Percentiles rank a stretch among this genome's conserved stretches.
Conservation (phyloP, 1,140 invertebrate genomes). For the Aphelenchoides fujianensis region DNA sequence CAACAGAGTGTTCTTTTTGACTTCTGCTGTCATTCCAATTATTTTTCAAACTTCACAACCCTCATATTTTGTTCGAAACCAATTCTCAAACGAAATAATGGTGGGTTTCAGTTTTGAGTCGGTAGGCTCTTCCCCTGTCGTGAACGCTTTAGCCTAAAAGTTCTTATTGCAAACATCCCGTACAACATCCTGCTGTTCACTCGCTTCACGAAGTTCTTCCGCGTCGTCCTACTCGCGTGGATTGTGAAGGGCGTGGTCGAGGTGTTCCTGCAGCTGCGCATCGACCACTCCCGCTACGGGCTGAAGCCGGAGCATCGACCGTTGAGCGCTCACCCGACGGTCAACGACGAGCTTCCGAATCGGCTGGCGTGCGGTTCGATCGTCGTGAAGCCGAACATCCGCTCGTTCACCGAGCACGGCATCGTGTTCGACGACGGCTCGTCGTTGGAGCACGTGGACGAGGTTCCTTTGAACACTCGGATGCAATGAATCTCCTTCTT, state of each 20-base stretch:
- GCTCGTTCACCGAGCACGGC: constrained; percentile 63
- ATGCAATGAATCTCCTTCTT: no score
- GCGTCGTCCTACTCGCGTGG: constrained; percentile 30
- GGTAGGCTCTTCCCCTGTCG: no score
- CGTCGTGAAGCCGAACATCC: constrained; percentile 63
- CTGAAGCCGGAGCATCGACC: constrained; percentile 64
- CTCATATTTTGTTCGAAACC: no score
- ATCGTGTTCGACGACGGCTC: constrained; percentile 63
- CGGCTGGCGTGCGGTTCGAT: constrained; percentile 66
- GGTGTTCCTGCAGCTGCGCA: constrained; percentile 56
- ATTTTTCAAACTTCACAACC: no score
- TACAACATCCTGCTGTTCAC: constrained; percentile 19
- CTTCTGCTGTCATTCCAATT: no score
- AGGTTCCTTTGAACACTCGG: constrained; percentile 47
- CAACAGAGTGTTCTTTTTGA: no score
- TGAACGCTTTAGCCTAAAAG: no score
- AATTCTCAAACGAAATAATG: no score
- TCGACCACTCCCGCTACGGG: constrained; percentile 65
- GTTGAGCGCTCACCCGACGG: constrained; percentile 65
- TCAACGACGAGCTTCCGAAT: constrained; percentile 68
- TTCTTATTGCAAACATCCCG: no score
- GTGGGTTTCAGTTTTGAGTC: no score
- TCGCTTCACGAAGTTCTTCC: constrained; percentile 3
- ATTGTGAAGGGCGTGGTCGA: constrained; percentile 61
- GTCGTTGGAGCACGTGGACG: constrained; percentile 52